Conservation (phyloP, 2,888 invertebrate genomes). For the Lepas anatifera region DNA sequence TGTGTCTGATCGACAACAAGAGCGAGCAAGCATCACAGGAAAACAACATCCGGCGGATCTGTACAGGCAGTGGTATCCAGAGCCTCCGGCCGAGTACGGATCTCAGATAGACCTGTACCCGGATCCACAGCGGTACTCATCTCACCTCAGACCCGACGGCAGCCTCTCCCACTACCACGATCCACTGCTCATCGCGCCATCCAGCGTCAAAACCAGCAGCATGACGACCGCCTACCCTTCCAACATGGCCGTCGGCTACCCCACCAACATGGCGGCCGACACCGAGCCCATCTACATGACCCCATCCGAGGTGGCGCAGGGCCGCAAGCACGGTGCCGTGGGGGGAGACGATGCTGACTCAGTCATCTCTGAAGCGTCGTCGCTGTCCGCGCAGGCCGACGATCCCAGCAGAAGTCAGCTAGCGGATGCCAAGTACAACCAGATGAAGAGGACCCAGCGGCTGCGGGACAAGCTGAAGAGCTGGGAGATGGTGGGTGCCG, state of each 20-base stretch:
- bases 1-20: too few relatives aligned
- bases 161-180: background rate
- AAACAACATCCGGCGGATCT: too few relatives aligned
- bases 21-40: too few relatives aligned
- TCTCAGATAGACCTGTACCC: background rate
- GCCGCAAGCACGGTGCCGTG: background rate
- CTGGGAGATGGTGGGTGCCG: background rate
- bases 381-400: background rate
- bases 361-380: background rate
- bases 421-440: background rate
- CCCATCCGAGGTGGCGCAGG: conserved; percentile 10
- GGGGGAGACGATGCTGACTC: background rate
- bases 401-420: background rate
- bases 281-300: conserved; percentile 11
- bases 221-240: background rate
- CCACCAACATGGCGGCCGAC: background rate
- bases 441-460: background rate
- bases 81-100: too few relatives aligned
- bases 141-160: background rate
- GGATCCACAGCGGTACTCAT: background rate
- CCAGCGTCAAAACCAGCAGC: background rate
- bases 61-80: too few relatives aligned
- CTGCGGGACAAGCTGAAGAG: background rate
- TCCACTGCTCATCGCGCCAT: background rate
- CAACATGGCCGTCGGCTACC: background rate